Evolutionary conservation across 1,140 invertebrate species (phyloP).

Genomic region (Bombus consobrinus): DNA sequence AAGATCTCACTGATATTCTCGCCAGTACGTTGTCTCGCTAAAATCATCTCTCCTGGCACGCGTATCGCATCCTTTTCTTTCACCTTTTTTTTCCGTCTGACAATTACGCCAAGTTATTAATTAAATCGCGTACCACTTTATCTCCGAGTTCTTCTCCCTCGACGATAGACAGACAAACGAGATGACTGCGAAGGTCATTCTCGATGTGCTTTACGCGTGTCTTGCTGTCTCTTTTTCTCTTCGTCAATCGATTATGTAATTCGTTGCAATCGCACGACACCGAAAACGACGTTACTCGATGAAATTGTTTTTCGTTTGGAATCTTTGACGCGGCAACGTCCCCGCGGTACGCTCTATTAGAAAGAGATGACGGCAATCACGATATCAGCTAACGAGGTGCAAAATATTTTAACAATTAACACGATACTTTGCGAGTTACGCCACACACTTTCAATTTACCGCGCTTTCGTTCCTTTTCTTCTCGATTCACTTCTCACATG

Average conservation of each 20-base stretch:
- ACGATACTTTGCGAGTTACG: not conserved
- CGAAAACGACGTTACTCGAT: not conserved
- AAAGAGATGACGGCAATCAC: not conserved
- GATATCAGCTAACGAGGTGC: no score
- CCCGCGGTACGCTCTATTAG: no score
- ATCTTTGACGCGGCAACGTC: not conserved
- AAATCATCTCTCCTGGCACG: constrained; percentile 13
- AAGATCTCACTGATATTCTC: constrained; percentile 10
- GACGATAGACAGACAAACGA: constrained; percentile 14
- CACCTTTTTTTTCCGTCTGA: not conserved
- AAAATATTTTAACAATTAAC: not conserved
- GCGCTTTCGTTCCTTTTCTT: not conserved
- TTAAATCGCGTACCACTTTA: constrained; percentile 37
- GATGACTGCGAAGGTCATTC: constrained; percentile 48
- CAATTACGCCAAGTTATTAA: not conserved
- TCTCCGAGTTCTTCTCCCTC: constrained; percentile 23
- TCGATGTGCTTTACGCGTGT: constrained; percentile 5
- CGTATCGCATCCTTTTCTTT: constrained; percentile 5
- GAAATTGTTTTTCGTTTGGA: not conserved
- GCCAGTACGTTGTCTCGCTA: not conserved
- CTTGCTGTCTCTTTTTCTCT: not conserved
- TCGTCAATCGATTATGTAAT: constrained; percentile 32
- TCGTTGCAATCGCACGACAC: not conserved
- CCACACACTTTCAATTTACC: not conserved
- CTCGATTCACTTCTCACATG: not conserved